Evolutionary conservation across 2,113 vertebrate species (phyloP), one percentile per base, ranked within the genome.

Genomic region (Phaetusa simplex): DNA sequence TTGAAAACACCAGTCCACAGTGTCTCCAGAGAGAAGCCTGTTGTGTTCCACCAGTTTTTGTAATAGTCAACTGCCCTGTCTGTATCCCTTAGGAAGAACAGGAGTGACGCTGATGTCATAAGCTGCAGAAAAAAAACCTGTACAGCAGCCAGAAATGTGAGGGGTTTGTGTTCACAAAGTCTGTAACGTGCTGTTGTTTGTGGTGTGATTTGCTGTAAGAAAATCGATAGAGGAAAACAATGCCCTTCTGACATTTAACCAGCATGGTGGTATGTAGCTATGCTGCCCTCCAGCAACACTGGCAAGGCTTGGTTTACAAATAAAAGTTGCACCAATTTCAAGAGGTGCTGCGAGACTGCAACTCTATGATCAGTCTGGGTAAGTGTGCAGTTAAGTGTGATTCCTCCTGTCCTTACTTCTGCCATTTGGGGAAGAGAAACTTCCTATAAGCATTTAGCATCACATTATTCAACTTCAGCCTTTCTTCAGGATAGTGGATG

Each of bases 211-310:
- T 71, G 34, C 49, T n/a, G 7, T 22, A 77, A 85, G 47, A 27
- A 82, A 36, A 67, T 23, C 0, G 13, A 65, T n/a, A 47, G 34
- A 55, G 43, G 61, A n/a, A 67, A 65, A 80, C 1, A 0, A 43
- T 56, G 21, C 32, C 49, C 40, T 90, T 82, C 50, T 56, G 7
- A 14, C 29, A 50, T 6, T 12, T 43, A 53, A 15, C 16, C 23
- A 56, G 34, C 56, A 50, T 0, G 2, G 14, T 1, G 43, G 11
- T 21, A 11, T 2, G 30, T 22, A 24, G 30, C 36, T 69, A 1
- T 17, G 12, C 34, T 76, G 40, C 30, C 49, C 34, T 42, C 42
- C 26, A 82, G 71, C 49, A 90, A 27, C 34, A 9, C 26, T 14
- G 11, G 32, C 32, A 89, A 81, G 24, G 14, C 45, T 32, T 74